Conservation (phyloP, 2,797 vertebrate genomes). For the Peromyscus aztecus region DNA sequence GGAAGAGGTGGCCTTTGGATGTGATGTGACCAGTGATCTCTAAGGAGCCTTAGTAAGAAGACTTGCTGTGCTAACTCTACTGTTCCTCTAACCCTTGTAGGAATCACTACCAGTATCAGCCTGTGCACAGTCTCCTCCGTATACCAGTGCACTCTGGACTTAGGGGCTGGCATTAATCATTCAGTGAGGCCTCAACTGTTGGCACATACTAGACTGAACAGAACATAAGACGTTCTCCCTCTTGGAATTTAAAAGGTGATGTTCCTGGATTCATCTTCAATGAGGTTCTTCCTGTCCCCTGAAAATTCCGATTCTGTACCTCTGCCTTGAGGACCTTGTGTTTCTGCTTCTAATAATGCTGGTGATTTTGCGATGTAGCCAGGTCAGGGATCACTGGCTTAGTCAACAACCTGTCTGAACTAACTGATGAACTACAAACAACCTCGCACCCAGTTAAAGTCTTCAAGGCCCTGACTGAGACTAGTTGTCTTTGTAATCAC, state of each 20-base stretch:
- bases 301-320: background rate
- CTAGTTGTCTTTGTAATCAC: background rate
- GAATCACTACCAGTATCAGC: background rate
- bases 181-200: background rate
- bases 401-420: background rate
- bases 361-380: background rate
- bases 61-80: background rate
- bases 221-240: background rate
- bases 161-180: background rate
- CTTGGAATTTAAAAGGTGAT: background rate
- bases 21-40: too few species aligned
- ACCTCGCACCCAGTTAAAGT: conserved; percentile 9
- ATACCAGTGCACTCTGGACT: background rate
- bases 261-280: background rate
- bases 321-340: background rate
- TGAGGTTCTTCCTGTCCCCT: background rate
- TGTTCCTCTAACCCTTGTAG: background rate
- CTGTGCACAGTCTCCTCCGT: background rate
- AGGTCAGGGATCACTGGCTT: conserved; percentile 11
- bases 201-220: background rate
- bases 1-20: background rate
- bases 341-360: conserved; percentile 18
- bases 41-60: background rate
- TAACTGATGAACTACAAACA: conserved; percentile 24
- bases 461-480: background rate